Evolutionary conservation across 1,140 invertebrate species (phyloP).

Genomic region (Drosophila watanabei): DNA sequence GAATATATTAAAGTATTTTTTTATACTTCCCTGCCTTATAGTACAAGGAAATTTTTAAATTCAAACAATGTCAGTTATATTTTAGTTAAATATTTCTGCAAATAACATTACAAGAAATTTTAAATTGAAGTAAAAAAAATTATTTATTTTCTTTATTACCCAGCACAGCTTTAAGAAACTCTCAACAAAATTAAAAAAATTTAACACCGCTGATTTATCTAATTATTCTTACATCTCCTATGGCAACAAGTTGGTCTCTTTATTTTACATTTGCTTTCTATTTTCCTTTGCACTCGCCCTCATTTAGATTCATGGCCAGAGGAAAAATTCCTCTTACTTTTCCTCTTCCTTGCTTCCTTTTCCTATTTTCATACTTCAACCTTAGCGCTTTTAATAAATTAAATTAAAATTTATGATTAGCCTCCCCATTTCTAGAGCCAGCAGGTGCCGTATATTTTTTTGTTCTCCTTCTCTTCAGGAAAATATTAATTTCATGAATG

Average conservation of each 20-base stretch:
- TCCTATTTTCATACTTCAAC: slow-evolving; percentile 10
- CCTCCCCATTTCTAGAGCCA: slow-evolving; percentile 11
- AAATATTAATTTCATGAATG: slow-evolving; percentile 75
- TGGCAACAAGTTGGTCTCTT: slow-evolving; percentile 1
- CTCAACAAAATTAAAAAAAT: not conserved
- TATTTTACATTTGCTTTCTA: slow-evolving; percentile 18
- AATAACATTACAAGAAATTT: not conserved
- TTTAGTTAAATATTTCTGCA: too few relatives aligned
- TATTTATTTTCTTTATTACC: not conserved
- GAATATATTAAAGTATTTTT: not conserved
- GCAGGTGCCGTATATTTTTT: slow-evolving; percentile 11
- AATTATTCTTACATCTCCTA: not conserved
- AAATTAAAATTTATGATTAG: slow-evolving; percentile 53
- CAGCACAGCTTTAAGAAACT: not conserved
- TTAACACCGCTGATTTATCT: not conserved
- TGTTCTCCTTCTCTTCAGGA: slow-evolving; percentile 6
- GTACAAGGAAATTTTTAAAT: not conserved
- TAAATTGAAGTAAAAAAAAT: not conserved
- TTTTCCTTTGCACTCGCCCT: not conserved
- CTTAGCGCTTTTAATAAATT: slow-evolving; percentile 16
- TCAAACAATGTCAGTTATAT: too few relatives aligned
- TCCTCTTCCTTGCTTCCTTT: too few relatives aligned
- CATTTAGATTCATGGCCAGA: slow-evolving; percentile 19
- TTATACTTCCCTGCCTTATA: not conserved
- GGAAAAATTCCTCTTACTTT: slow-evolving; percentile 1